Percentiles rank a stretch among this genome's conserved stretches.
Conservation (phyloP, 2,888 invertebrate species). For the Erebia palarica region DNA sequence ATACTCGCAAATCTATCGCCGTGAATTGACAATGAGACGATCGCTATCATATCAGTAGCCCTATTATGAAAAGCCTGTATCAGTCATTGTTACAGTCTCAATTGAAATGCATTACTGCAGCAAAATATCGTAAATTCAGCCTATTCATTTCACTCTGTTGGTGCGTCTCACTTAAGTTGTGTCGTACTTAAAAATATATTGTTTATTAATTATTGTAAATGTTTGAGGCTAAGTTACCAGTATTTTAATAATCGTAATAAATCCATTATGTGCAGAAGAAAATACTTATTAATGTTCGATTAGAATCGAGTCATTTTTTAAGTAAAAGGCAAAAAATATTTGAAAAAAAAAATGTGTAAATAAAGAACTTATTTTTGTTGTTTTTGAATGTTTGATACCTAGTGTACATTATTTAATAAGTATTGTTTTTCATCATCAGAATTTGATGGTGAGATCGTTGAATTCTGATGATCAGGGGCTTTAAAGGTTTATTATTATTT, state of each 20-base stretch:
- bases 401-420: not conserved
- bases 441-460: not conserved
- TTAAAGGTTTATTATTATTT: not conserved
- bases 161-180: not conserved
- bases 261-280: not conserved
- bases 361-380: not conserved
- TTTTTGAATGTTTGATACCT: not conserved
- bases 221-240: constrained; percentile 36
- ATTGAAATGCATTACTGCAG: too few relatives aligned
- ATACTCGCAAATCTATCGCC: too few relatives aligned
- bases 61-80: too few relatives aligned
- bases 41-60: too few relatives aligned
- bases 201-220: constrained; percentile 2
- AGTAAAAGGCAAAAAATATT: too few relatives aligned
- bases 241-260: constrained; percentile 26
- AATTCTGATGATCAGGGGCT: not conserved
- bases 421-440: not conserved
- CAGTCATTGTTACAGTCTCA: too few relatives aligned
- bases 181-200: not conserved
- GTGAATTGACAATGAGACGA: too few relatives aligned
- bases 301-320: not conserved
- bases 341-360: not conserved
- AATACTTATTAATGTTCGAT: not conserved
- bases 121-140: too few relatives aligned
- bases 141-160: too few relatives aligned